phyloP scores from a whole-genome alignment of 2,797 vertebrate species.

The Chaetophractus vellerosus region DNA sequence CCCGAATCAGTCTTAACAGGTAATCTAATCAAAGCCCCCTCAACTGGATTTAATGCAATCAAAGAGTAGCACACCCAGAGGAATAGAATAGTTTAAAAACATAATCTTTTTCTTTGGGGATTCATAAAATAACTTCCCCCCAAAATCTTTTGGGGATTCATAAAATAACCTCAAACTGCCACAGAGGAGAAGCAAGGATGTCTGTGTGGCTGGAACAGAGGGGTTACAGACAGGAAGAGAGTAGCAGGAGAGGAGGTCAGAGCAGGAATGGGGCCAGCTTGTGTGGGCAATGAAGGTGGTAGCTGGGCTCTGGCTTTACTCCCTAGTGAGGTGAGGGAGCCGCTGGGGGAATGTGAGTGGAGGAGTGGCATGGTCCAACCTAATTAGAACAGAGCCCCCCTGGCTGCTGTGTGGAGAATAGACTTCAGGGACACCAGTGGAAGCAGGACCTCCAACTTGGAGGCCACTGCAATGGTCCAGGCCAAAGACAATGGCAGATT shows the following conservation, averaged over 20 bases:
- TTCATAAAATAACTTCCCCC: no score
- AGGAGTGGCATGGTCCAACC: not conserved
- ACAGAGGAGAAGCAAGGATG: not conserved
- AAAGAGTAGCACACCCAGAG: no score
- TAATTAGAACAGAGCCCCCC: not conserved
- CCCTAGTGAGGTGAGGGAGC: no score
- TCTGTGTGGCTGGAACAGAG: not conserved
- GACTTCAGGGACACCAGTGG: not conserved
- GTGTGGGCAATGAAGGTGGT: no score
- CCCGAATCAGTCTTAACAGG: no score
- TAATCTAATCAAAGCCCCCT: no score
- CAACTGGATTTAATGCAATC: no score
- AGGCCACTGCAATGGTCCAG: not conserved
- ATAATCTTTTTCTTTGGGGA: no score
- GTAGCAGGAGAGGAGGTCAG: not conserved
- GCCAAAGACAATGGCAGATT: not conserved
- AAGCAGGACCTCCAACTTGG: not conserved
- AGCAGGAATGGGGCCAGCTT: not conserved
- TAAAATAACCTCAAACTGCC: no score
- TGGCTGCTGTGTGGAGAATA: not conserved
- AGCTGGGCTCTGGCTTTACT: not conserved
- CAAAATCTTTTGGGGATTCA: no score
- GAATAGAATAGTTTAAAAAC: no score
- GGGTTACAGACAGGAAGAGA: not conserved
- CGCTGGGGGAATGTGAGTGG: not conserved